Evolutionary conservation across 2,888 invertebrate species (phyloP).

Genomic region (Drosophila borealis): DNA sequence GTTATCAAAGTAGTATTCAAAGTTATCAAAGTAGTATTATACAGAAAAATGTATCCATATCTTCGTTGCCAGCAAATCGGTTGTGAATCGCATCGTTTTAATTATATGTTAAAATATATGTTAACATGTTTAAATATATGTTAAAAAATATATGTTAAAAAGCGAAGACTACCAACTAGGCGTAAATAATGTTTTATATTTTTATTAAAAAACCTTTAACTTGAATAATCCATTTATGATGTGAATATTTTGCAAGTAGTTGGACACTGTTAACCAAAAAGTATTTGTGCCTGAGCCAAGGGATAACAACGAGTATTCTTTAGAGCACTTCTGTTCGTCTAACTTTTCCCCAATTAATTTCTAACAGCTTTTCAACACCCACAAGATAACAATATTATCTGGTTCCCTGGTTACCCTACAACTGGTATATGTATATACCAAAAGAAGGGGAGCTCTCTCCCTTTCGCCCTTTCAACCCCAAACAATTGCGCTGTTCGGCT

Average conservation of each 20-base stretch:
- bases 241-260: not conserved
- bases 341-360: slow-evolving; percentile 16
- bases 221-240: not conserved
- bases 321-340: not conserved
- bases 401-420: slow-evolving; percentile 16
- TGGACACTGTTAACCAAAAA: not conserved
- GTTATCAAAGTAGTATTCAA: too few relatives aligned
- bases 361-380: slow-evolving; percentile 36
- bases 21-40: too few relatives aligned
- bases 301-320: slow-evolving; percentile 1
- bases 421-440: slow-evolving; percentile 5
- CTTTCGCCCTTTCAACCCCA: slow-evolving; percentile 9
- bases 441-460: slow-evolving; percentile 1
- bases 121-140: too few relatives aligned
- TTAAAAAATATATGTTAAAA: too few relatives aligned
- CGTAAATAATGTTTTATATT: not conserved
- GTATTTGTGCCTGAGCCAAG: not conserved
- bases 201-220: not conserved
- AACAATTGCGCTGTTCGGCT: slow-evolving; percentile 27
- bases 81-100: too few relatives aligned
- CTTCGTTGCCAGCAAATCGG: too few relatives aligned
- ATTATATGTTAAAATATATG: too few relatives aligned
- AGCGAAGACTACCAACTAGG: not conserved
- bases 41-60: too few relatives aligned
- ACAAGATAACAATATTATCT: slow-evolving; percentile 46